These are phyloP conservation scores for Caenorhabditis sp. DNA, from an alignment of 2,888 invertebrate species.

Conservation along the genomic window DNA sequence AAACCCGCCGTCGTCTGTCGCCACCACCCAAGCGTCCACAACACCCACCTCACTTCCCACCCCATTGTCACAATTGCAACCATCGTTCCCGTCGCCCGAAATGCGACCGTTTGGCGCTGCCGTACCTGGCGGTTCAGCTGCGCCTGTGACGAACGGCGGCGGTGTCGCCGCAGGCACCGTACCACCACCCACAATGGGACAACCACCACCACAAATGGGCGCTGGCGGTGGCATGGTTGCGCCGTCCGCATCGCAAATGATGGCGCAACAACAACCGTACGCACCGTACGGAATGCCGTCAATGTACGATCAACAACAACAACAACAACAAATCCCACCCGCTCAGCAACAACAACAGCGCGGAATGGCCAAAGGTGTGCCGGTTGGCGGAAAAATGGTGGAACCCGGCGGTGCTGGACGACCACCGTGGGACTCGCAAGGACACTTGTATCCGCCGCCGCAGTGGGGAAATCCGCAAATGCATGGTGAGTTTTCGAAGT, in stretches of 20 bases:
- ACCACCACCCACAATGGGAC: slow-evolving; percentile 53
- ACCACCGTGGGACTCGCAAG: slow-evolving; percentile 31
- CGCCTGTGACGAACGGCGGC: no score
- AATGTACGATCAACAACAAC: slow-evolving; percentile 19
- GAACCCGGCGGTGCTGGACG: neutral
- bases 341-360: slow-evolving; percentile 12
- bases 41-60: slow-evolving; percentile 6
- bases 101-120: neutral
- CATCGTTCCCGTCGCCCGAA: slow-evolving; percentile 34
- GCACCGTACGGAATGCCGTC: slow-evolving; percentile 4
- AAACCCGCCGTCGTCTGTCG: slow-evolving; percentile 8
- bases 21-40: slow-evolving; percentile 19
- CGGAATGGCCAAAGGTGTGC: slow-evolving; percentile 17
- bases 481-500: neutral
- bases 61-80: slow-evolving; percentile 8
- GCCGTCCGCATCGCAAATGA: neutral
- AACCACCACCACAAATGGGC: slow-evolving; percentile 60
- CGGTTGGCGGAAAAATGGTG: slow-evolving; percentile 8
- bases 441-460: slow-evolving; percentile 27
- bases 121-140: neutral
- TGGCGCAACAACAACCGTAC: neutral
- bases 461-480: slow-evolving; percentile 15
- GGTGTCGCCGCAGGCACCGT: neutral
- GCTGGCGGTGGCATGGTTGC: slow-evolving; percentile 23
- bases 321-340: neutral